Evolutionary conservation across 2,797 vertebrate genomes (phyloP).

Genomic region (Paguma larvata): DNA sequence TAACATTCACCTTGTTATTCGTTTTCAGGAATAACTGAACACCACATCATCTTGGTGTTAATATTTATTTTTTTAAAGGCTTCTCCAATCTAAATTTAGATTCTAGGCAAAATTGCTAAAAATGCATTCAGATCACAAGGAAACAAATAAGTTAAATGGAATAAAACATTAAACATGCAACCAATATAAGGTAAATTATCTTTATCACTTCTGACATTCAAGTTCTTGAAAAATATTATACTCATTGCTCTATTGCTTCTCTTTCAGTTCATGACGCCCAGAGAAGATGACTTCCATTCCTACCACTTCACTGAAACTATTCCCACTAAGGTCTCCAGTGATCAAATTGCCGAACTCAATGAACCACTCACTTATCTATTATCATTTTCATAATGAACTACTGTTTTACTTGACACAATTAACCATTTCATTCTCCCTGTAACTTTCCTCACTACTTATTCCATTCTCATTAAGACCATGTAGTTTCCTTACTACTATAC

Average conservation of each 20-base stretch:
- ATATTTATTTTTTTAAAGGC: conserved; percentile 62
- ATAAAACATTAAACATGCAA: background rate
- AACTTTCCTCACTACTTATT: background rate
- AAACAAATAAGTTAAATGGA: conserved; percentile 26
- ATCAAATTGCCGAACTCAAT: background rate
- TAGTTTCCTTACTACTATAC: background rate
- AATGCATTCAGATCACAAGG: conserved; percentile 26
- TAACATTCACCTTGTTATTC: conserved; percentile 38
- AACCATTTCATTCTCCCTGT: background rate
- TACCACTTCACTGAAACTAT: background rate
- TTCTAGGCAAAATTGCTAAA: conserved; percentile 28
- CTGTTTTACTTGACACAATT: background rate
- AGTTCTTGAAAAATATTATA: background rate
- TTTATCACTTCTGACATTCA: background rate
- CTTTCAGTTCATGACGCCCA: background rate
- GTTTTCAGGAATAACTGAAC: conserved; percentile 52
- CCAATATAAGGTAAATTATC: background rate
- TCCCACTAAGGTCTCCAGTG: background rate
- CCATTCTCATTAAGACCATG: background rate
- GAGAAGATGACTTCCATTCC: background rate
- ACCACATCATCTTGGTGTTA: conserved; percentile 60
- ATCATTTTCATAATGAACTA: background rate
- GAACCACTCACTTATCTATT: background rate
- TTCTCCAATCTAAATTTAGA: conserved; percentile 60
- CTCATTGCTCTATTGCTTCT: background rate